phyloP scores from a whole-genome alignment of 1,140 invertebrate genomes.

The Nasonia longicornis region DNA sequence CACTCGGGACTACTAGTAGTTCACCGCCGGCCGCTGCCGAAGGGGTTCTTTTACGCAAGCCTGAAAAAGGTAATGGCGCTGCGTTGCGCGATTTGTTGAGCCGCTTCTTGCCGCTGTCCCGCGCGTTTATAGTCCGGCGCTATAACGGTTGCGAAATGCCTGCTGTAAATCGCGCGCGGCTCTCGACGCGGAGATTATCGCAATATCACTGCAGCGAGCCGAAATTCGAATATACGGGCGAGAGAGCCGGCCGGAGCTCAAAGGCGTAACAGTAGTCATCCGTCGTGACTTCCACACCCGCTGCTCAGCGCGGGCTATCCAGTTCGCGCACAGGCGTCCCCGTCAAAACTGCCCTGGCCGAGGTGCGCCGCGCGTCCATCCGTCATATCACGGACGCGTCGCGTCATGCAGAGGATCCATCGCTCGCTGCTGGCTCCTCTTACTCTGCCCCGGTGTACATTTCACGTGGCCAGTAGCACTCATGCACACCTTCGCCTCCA shows the following conservation, averaged over 20 bases:
- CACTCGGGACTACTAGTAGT: not conserved
- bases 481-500: constrained; percentile 50
- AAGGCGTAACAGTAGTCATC: constrained; percentile 3
- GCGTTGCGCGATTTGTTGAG: not conserved
- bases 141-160: no score
- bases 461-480: constrained; percentile 18
- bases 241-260: not conserved
- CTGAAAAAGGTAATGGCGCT: not conserved
- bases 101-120: not conserved
- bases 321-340: not conserved
- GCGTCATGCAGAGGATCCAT: constrained; percentile 44
- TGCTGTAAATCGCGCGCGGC: no score
- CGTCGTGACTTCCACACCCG: no score
- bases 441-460: not conserved
- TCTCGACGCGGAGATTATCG: no score
- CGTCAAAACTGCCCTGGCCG: not conserved
- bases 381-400: constrained; percentile 61
- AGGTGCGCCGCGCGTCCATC: constrained; percentile 46
- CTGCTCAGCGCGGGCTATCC: not conserved
- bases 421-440: not conserved
- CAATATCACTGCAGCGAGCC: no score
- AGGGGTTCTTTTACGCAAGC: not conserved
- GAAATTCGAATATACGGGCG: not conserved
- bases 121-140: not conserved
- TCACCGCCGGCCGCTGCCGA: no score